phyloP scores from a whole-genome alignment of 2,113 vertebrate species.

The Anguilla japonica region DNA sequence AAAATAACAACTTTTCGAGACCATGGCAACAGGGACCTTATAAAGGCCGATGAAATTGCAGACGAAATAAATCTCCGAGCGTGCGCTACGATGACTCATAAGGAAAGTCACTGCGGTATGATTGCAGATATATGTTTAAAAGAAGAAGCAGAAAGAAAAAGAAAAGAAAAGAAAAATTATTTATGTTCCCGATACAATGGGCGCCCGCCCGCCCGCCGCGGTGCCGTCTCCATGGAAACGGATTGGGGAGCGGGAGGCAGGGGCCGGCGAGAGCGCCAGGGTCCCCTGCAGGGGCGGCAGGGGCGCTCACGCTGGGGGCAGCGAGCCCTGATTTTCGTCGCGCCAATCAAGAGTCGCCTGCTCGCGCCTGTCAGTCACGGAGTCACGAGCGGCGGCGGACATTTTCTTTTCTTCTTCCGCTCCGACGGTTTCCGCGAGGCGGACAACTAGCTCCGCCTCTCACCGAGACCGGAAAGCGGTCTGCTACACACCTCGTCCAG shows the following conservation, averaged over 20 bases:
- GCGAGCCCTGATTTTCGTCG: not conserved
- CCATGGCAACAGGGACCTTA: too few relatives aligned
- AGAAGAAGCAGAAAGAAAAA: too few relatives aligned
- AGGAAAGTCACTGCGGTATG: not conserved
- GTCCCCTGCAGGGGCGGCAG: slow-evolving; percentile 1
- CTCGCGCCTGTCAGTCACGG: not conserved
- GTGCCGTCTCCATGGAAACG: slow-evolving; percentile 21
- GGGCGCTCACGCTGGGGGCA: not conserved
- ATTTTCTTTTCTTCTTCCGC: not conserved
- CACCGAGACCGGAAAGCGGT: not conserved
- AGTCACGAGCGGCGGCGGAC: not conserved
- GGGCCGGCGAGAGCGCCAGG: not conserved
- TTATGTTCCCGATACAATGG: not conserved
- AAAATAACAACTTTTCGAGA: not conserved
- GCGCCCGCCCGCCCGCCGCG: not conserved
- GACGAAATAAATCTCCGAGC: not conserved
- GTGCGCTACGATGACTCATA: not conserved
- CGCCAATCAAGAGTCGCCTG: not conserved
- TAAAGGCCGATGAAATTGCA: not conserved
- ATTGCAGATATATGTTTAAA: not conserved
- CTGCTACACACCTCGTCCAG: not conserved
- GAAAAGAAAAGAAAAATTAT: not conserved
- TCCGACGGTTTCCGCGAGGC: not conserved
- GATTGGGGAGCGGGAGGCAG: not conserved
- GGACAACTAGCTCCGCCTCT: too few relatives aligned